Conservation (phyloP, 2,113 vertebrate species). For the Blennius ocellaris region DNA sequence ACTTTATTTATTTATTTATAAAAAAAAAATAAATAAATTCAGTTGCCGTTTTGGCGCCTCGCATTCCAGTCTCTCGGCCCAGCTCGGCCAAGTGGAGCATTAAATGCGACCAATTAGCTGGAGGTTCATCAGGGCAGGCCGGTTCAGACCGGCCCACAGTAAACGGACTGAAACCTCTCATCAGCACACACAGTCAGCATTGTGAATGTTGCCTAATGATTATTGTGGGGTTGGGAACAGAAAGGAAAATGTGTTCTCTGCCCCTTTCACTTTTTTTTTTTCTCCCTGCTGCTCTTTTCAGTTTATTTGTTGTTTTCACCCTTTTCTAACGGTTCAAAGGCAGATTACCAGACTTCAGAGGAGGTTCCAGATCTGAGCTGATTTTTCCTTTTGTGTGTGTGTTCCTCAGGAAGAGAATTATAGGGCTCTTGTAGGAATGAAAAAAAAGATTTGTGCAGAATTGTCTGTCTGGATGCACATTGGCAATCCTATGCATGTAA, state of each 20-base stretch:
- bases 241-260: constrained; percentile 9
- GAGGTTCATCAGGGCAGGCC: constrained; percentile 43
- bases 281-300: neutral
- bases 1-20: no score
- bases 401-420: neutral
- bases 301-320: neutral
- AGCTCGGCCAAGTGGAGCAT: constrained; percentile 55
- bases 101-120: constrained; percentile 55
- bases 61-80: constrained; percentile 32
- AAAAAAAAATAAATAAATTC: no score
- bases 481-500: no score
- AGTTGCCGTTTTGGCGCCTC: constrained; percentile 54
- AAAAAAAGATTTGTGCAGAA: no score
- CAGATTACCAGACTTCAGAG: neutral
- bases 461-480: no score
- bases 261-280: neutral
- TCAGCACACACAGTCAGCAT: constrained; percentile 31
- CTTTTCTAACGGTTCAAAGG: neutral
- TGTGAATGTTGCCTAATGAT: constrained; percentile 28
- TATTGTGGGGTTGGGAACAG: constrained; percentile 23
- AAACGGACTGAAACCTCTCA: constrained; percentile 62
- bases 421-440: neutral
- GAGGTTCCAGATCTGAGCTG: constrained; percentile 2
- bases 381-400: neutral
- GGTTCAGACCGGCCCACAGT: constrained; percentile 17